Evolutionary conservation across 2,113 vertebrate species (phyloP).

Genomic region (Tinamus guttatus): DNA sequence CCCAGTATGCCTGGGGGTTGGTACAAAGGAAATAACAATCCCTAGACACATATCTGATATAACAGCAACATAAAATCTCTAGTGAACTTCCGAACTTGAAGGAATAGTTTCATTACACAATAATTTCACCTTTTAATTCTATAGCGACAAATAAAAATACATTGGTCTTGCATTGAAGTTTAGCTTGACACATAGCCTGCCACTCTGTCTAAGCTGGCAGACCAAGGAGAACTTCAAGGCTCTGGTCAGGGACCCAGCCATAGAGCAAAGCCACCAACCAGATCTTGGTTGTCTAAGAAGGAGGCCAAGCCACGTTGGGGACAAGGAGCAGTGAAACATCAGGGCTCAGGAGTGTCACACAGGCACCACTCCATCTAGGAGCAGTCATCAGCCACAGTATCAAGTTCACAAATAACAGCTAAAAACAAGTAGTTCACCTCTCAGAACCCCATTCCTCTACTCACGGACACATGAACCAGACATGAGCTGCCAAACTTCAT

Average conservation of each 20-base stretch:
- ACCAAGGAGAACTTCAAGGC: not conserved
- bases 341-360: not conserved
- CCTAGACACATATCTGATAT: not conserved
- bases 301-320: not conserved
- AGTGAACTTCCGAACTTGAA: not conserved
- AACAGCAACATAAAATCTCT: not conserved
- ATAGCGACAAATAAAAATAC: not conserved
- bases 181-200: not conserved
- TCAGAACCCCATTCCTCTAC: not conserved
- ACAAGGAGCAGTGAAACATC: not conserved
- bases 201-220: not conserved
- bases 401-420: not conserved
- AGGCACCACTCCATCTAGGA: not conserved
- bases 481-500: not conserved
- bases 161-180: not conserved
- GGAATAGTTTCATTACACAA: not conserved
- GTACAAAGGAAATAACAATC: not conserved
- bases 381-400: not conserved
- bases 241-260: not conserved
- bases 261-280: not conserved
- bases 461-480: not conserved
- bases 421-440: not conserved
- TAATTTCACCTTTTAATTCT: not conserved
- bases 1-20: not conserved
- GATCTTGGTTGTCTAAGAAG: not conserved